A percentile compares a stretch with the other conserved stretches of the same genome.
phyloP scores from a whole-genome alignment of 1,140 invertebrate genomes.

The Zaprionus ornatus region DNA sequence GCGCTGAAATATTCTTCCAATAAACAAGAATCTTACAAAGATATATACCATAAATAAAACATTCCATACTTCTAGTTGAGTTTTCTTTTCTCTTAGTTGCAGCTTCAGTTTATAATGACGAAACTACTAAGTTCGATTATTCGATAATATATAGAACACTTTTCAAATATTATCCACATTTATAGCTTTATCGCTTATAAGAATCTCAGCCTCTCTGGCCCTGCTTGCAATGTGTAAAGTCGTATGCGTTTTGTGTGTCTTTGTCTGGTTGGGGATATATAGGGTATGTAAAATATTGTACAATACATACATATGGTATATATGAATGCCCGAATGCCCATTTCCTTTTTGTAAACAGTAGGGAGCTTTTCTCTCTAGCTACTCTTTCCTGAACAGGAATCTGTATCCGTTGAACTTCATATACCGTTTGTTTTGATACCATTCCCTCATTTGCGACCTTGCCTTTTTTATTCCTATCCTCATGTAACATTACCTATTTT shows the following conservation, averaged over 20 bases:
- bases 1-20: constrained; percentile 97
- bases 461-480: too few species aligned
- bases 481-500: too few species aligned
- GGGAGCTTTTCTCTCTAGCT: too few species aligned
- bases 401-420: too few species aligned
- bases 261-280: neutral
- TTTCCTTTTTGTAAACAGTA: too few species aligned
- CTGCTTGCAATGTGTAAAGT: neutral
- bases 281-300: neutral
- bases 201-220: neutral
- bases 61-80: neutral
- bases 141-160: constrained; percentile 30
- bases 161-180: neutral
- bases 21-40: constrained; percentile 39
- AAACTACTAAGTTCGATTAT: constrained; percentile 56
- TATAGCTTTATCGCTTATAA: neutral
- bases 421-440: too few species aligned
- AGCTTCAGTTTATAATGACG: constrained; percentile 67
- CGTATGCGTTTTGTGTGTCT: neutral
- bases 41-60: neutral
- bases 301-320: too few species aligned
- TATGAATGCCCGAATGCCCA: too few species aligned
- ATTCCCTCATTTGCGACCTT: too few species aligned
- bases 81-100: constrained; percentile 39
- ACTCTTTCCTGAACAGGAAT: too few species aligned